Evolutionary conservation across 2,888 invertebrate species (phyloP).

Genomic region (Dione vanillae): DNA sequence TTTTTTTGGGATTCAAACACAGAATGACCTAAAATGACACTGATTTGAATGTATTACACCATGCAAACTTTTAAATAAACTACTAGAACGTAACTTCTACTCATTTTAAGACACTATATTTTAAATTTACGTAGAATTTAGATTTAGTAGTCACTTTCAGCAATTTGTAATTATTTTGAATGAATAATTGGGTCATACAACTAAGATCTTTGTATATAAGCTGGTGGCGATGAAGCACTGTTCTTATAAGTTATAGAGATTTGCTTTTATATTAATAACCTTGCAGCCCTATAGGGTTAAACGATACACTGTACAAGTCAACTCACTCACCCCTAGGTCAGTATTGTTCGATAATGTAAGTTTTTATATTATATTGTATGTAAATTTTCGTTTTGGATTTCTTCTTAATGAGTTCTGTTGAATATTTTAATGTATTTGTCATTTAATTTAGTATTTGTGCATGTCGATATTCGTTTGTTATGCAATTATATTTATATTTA

Average conservation of each 20-base stretch:
- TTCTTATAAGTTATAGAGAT: slow-evolving; percentile 57
- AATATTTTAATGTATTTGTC: slow-evolving; percentile 12
- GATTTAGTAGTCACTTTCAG: background rate
- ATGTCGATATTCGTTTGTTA: background rate
- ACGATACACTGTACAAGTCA: slow-evolving; percentile 77
- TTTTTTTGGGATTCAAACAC: background rate
- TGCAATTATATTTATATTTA: no score
- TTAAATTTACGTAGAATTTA: background rate
- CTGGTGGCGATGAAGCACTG: slow-evolving; percentile 55
- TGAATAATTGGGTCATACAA: background rate
- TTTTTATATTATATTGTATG: slow-evolving; percentile 54
- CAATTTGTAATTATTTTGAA: background rate
- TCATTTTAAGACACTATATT: background rate
- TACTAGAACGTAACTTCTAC: background rate
- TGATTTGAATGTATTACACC: background rate
- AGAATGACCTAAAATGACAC: background rate
- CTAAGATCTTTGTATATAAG: background rate
- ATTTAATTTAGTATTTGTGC: background rate
- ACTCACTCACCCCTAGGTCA: slow-evolving; percentile 60
- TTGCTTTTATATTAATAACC: slow-evolving; percentile 76
- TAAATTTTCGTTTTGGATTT: slow-evolving; percentile 45
- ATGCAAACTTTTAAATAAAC: background rate
- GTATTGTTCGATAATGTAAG: slow-evolving; percentile 67
- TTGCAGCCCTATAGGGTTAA: slow-evolving; percentile 79
- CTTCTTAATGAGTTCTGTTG: background rate